A percentile compares a stretch with the other conserved stretches of the same genome.
phyloP scores from a whole-genome alignment of 2,888 invertebrate species.

The Trachelus troglodyta region DNA sequence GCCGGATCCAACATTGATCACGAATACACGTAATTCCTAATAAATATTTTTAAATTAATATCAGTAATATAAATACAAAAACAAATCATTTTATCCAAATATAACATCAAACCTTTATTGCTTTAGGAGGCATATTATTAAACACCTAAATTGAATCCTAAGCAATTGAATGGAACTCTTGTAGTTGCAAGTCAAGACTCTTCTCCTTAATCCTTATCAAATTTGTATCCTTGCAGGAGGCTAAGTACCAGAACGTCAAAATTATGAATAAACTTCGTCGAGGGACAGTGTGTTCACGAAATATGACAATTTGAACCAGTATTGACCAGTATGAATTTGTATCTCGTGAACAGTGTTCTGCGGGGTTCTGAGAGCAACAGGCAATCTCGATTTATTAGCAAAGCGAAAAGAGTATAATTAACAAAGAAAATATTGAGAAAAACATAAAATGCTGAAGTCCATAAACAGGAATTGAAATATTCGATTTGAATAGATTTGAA shows the following conservation, averaged over 20 bases:
- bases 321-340: not conserved
- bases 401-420: not conserved
- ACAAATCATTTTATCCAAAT: not conserved
- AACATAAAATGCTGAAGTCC: not conserved
- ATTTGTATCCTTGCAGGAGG: no score
- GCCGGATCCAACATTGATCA: constrained; percentile 38
- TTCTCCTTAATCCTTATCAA: no score
- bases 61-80: not conserved
- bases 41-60: constrained; percentile 4
- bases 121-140: not conserved
- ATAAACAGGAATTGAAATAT: not conserved
- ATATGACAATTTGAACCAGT: not conserved
- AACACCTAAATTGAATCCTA: not conserved
- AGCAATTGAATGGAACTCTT: not conserved
- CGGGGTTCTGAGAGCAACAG: not conserved
- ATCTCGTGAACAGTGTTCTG: not conserved
- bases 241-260: not conserved
- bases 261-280: not conserved
- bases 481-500: not conserved
- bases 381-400: not conserved
- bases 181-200: not conserved
- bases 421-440: not conserved
- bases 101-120: not conserved
- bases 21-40: constrained; percentile 37
- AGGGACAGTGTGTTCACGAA: not conserved